A percentile compares a stretch with the other conserved stretches of the same genome.
Conservation (phyloP, 1,140 invertebrate species). For the Lepidostoma basale region DNA sequence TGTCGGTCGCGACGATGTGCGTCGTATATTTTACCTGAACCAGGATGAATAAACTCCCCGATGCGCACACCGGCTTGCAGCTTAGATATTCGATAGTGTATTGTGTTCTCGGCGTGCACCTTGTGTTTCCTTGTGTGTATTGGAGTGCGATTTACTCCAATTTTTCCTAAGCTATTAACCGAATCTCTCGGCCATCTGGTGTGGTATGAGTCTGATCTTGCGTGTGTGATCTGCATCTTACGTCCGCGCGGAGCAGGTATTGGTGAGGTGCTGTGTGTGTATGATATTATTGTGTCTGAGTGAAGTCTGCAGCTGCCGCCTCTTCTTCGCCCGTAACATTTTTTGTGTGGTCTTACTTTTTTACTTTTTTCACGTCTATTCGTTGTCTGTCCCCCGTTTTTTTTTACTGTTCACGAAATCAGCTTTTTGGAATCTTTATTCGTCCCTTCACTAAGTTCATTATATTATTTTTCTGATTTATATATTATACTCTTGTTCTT, state of each 20-base stretch:
- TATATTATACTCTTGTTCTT: too few species aligned
- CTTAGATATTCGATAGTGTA: background rate
- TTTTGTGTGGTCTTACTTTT: constrained; percentile 21
- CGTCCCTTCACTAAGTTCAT: background rate
- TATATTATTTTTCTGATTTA: background rate
- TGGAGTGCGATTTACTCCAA: constrained; percentile 13
- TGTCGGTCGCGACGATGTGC: too few species aligned
- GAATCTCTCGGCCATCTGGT: background rate
- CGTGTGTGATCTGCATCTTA: background rate
- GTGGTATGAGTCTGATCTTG: background rate
- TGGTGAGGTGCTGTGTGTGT: background rate
- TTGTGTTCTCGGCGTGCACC: background rate
- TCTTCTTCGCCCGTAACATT: constrained; percentile 16
- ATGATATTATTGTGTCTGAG: constrained; percentile 1
- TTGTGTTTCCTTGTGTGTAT: background rate
- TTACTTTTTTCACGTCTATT: background rate
- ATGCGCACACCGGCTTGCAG: background rate
- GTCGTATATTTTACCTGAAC: constrained; percentile 4
- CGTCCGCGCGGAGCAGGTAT: background rate
- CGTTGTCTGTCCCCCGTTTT: constrained; percentile 2
- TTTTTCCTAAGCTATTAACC: background rate
- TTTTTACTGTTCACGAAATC: background rate
- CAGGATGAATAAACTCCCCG: constrained; percentile 23
- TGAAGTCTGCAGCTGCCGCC: constrained; percentile 21
- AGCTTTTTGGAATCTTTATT: background rate